These are phyloP conservation scores for Apodemia duryi DNA, from an alignment of 2,888 invertebrate species.

Conservation along the genomic window DNA sequence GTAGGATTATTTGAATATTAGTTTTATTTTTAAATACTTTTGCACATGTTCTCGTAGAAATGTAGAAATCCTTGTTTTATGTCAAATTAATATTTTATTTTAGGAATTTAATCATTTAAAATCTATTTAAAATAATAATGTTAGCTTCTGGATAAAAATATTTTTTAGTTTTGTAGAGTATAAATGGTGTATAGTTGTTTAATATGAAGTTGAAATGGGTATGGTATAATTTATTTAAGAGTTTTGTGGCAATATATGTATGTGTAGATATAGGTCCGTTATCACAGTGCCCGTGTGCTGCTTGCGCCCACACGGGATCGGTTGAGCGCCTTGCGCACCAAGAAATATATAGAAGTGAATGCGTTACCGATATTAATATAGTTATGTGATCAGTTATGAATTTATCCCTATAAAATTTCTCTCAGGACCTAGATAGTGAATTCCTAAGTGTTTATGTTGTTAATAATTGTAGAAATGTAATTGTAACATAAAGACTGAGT, in stretches of 20 bases:
- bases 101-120: not conserved
- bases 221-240: not conserved
- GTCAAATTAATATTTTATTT: not conserved
- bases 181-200: not conserved
- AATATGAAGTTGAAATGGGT: not conserved
- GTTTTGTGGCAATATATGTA: constrained; percentile 32
- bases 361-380: constrained; percentile 29
- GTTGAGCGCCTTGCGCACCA: constrained; percentile 62
- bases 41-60: not conserved
- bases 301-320: constrained; percentile 62
- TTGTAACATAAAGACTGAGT: no score
- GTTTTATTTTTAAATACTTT: no score
- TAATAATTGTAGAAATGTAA: no score
- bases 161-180: not conserved
- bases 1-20: no score
- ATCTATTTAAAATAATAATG: not conserved
- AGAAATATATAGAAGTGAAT: constrained; percentile 52
- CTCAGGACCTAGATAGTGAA: no score
- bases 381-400: constrained; percentile 18
- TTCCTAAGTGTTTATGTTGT: no score
- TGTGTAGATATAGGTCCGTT: constrained; percentile 58
- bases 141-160: not conserved
- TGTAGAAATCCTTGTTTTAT: not conserved
- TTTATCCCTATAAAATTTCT: not conserved
- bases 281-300: constrained; percentile 67